phyloP scores from a whole-genome alignment of 2,113 vertebrate species.

The Eidolon helvum region DNA sequence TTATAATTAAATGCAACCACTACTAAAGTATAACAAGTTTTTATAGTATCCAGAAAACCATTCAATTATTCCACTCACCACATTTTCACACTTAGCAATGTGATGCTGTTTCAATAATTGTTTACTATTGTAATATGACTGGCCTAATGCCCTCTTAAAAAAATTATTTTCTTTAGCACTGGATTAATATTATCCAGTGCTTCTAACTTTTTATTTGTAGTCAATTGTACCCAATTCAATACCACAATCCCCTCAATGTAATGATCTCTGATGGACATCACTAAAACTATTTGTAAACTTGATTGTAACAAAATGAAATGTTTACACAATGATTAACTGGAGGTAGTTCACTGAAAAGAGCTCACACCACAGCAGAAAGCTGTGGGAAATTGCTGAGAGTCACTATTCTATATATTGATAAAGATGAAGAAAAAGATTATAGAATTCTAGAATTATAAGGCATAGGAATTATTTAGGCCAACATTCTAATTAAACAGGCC shows the following conservation, averaged over 20 bases:
- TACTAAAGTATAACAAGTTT: neutral
- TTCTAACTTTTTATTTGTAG: neutral
- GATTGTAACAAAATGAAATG: neutral
- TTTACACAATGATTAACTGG: neutral
- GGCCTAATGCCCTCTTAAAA: neutral
- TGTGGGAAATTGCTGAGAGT: neutral
- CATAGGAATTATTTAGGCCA: neutral
- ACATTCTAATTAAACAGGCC: neutral
- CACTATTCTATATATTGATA: neutral
- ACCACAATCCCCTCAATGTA: neutral
- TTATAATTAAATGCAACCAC: neutral
- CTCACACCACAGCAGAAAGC: neutral
- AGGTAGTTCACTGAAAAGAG: neutral
- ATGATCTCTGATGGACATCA: neutral
- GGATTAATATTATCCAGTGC: neutral
- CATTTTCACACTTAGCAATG: neutral
- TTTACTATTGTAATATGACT: neutral
- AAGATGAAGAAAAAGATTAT: neutral
- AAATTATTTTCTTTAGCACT: neutral
- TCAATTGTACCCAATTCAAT: neutral
- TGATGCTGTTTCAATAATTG: neutral
- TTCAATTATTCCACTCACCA: neutral
- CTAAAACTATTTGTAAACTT: neutral
- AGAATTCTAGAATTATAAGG: neutral
- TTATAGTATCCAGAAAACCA: neutral